Evolutionary conservation across 2,113 vertebrate genomes (phyloP).

Genomic region (Halichoerus grypus): DNA sequence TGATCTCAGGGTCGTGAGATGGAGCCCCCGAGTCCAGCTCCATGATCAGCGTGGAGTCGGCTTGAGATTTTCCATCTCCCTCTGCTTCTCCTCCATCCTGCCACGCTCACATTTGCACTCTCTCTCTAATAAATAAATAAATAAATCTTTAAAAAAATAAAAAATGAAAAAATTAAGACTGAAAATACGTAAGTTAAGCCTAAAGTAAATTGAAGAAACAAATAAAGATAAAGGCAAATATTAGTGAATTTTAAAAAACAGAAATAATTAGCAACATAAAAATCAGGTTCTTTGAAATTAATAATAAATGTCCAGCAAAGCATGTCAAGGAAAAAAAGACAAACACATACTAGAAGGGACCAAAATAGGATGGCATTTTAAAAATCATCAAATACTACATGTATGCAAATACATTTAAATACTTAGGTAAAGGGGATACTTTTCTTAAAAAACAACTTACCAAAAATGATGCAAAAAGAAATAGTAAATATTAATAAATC

Average conservation of each 20-base stretch:
- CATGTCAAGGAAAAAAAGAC: neutral
- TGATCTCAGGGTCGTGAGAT: neutral
- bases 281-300: neutral
- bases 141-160: neutral
- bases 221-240: neutral
- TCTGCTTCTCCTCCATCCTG: neutral
- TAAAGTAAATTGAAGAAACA: neutral
- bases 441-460: neutral
- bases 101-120: neutral
- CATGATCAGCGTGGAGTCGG: no score
- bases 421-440: neutral
- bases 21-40: neutral
- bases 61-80: neutral
- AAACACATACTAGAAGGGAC: neutral
- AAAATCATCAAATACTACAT: neutral
- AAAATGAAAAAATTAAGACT: neutral
- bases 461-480: neutral
- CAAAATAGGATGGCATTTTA: neutral
- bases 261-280: neutral
- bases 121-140: no score
- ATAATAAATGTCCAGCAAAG: slow-evolving; percentile 10
- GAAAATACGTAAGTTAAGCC: neutral
- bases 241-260: neutral
- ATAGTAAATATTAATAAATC: neutral
- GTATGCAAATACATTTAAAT: neutral